Conservation (phyloP, 2,797 vertebrate genomes). For the Neosilurus hyrtlii region DNA sequence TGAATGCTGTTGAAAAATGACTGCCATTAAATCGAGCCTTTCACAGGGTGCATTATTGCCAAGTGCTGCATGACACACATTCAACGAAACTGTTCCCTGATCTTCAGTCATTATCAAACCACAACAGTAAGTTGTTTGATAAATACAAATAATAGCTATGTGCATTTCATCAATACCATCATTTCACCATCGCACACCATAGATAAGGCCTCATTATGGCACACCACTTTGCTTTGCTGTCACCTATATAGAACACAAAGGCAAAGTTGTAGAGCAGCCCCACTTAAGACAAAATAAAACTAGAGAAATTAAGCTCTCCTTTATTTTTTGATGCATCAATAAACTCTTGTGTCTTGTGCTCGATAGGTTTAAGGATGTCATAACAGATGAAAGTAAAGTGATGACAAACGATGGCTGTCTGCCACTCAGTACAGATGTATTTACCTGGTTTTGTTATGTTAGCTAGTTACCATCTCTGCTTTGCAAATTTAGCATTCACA, state of each 20-base stretch:
- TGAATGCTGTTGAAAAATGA: conserved; percentile 19
- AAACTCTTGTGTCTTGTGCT: conserved; percentile 64
- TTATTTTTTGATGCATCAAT: conserved; percentile 73
- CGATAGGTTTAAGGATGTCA: conserved; percentile 49
- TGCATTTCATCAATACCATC: conserved; percentile 71
- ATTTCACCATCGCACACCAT: conserved; percentile 67
- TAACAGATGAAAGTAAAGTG: conserved; percentile 54
- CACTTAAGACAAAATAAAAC: conserved; percentile 44
- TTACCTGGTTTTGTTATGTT: conserved; percentile 57
- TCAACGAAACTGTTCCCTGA: conserved; percentile 62
- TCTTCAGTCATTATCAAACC: conserved; percentile 63
- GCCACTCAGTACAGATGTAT: conserved; percentile 65
- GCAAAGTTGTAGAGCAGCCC: conserved; percentile 58
- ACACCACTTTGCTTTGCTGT: conserved; percentile 70
- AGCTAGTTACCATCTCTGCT: conserved; percentile 46
- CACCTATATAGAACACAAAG: conserved; percentile 65
- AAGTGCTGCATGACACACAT: conserved; percentile 63
- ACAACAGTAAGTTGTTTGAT: conserved; percentile 62
- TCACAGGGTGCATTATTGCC: not conserved
- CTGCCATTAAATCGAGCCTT: conserved; percentile 21
- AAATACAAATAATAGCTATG: conserved; percentile 72
- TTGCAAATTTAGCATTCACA: conserved; percentile 53
- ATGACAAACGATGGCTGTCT: conserved; percentile 68
- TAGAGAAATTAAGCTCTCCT: conserved; percentile 55
- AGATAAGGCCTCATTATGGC: conserved; percentile 76